These are phyloP conservation scores for Caenorhabditis uteleia DNA, from an alignment of 2,888 invertebrate species.

Conservation along the genomic window DNA sequence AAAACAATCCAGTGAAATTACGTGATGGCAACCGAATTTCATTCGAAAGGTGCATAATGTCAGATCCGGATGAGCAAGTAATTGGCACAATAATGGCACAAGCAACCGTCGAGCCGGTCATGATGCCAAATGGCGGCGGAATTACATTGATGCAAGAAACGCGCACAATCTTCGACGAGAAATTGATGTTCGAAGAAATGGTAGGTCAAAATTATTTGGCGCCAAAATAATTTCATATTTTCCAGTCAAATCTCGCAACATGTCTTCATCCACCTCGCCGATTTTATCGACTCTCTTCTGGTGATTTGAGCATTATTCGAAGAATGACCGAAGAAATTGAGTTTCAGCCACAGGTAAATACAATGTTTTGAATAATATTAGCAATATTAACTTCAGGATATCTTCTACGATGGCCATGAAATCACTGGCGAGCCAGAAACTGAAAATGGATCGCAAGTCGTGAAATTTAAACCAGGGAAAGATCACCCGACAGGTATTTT, in stretches of 20 bases:
- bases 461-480: slow-evolving; percentile 29
- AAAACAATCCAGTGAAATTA: slow-evolving; percentile 27
- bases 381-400: slow-evolving; percentile 17
- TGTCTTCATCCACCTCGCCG: slow-evolving; percentile 5
- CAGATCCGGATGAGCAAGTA: slow-evolving; percentile 21
- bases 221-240: not conserved
- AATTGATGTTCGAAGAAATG: not conserved
- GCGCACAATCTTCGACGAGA: slow-evolving; percentile 11
- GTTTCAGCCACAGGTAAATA: slow-evolving; percentile 22
- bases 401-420: slow-evolving; percentile 26
- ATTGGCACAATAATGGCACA: slow-evolving; percentile 24
- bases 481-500: slow-evolving; percentile 9
- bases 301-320: slow-evolving; percentile 28
- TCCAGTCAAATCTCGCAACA: not conserved
- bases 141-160: slow-evolving; percentile 23
- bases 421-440: slow-evolving; percentile 24
- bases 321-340: slow-evolving; percentile 36
- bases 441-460: slow-evolving; percentile 18
- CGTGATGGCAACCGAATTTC: slow-evolving; percentile 24
- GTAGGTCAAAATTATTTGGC: not conserved
- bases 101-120: slow-evolving; percentile 18
- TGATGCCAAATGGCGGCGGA: slow-evolving; percentile 23
- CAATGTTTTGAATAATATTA: not conserved
- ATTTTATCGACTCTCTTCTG: slow-evolving; percentile 24
- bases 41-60: slow-evolving; percentile 11